A percentile compares a stretch with the other conserved stretches of the same genome.
Conservation (phyloP, 2,113 vertebrate species). For the Canis aureus region DNA sequence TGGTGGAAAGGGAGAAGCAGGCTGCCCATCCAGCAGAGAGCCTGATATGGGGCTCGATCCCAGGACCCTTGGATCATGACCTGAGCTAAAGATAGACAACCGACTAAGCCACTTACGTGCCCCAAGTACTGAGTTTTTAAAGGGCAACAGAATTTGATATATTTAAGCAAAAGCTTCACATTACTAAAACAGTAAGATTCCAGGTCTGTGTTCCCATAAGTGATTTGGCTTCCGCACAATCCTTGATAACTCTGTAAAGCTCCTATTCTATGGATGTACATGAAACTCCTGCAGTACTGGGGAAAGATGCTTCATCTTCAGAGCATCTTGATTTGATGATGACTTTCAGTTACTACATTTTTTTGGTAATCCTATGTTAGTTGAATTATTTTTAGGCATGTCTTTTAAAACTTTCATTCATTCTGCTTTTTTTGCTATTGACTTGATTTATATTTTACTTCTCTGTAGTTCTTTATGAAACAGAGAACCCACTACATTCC, state of each 20-base stretch:
- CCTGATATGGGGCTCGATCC: no score
- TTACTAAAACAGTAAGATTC: not conserved
- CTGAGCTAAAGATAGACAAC: no score
- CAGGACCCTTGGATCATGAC: no score
- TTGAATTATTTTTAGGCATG: not conserved
- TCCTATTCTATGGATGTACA: not conserved
- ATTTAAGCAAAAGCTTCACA: not conserved
- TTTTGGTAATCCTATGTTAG: not conserved
- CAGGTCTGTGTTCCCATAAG: not conserved
- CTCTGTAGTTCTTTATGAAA: not conserved
- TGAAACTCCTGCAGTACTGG: not conserved
- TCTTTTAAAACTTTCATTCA: not conserved
- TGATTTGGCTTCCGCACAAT: not conserved
- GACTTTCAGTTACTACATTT: not conserved
- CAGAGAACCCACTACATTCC: not conserved
- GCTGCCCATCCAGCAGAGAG: no score
- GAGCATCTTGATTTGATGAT: not conserved
- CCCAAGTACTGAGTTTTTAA: not conserved
- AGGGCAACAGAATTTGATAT: not conserved
- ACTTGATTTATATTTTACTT: constrained; percentile 22
- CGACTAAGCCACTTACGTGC: no score
- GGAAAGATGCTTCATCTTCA: not conserved
- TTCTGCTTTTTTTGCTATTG: not conserved
- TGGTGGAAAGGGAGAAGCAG: no score
- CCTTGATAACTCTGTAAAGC: not conserved